Base-by-base conservation (phyloP, 2,797 vertebrate species). In the Echiichthys vipera region DNA sequence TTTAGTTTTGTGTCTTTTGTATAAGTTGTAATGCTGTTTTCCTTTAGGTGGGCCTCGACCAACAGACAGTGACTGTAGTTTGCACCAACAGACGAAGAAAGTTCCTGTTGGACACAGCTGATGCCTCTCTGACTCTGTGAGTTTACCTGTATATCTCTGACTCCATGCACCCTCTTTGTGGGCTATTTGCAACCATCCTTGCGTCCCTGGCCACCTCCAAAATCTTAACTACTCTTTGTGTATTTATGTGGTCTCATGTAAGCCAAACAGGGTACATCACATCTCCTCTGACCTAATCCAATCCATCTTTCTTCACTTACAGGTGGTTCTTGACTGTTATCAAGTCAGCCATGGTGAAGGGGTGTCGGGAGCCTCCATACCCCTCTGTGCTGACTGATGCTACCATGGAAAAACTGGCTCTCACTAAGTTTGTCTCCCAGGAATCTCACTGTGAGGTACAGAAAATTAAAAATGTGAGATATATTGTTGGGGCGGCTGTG, bases 391-490 rank as follows among this genome's bases (percentile, higher is more conserved):
- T 99, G 76, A 99, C 96, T 0, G 98, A 99, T 0, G 98, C 98
- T 86, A 99, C 98, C 47, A 99, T 99, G 98, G 97, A 99, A 92
- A 99, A 95, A 86, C 95, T 99, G 78, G 95, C 98, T 0, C 95
- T 99, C 15, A 97, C 95, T 5, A 99, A 99, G 77, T 99, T 99
- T 22, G 95, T 99, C 77, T 96, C 97, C 3, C 97, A 97, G 85
- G 98, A 99, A 82, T 96, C 96, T 24, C 95, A 95, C 34, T 96
- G 95, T 15, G 97, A 99, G 96, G 98, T 98, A 88, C 46, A 69
- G 13, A 50, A n/a, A n/a, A n/a, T n/a, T n/a, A n/a, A n/a, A 8
- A 27, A 47, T 15, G 9, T 4, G 1, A 49, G 7, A 43, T n/a
- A 43, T 10, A 18, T 6, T 5, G 14, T 20, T n/a, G n/a, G n/a